These are phyloP conservation scores for Musca domestica DNA, from an alignment of 1,140 invertebrate species.

Conservation along the genomic window DNA sequence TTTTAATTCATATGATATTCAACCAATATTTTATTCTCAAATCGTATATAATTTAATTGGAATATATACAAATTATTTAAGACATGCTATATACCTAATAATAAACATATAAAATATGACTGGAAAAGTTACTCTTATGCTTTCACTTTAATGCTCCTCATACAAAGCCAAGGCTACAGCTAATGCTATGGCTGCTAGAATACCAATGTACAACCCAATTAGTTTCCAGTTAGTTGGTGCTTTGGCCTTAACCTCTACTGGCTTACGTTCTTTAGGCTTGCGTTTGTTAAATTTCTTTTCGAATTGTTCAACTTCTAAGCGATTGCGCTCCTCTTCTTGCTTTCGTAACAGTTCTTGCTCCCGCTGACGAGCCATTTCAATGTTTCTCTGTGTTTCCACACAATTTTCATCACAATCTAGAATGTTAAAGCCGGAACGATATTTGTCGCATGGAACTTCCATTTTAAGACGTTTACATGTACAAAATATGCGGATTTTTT, in stretches of 20 bases:
- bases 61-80: neutral
- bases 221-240: constrained; percentile 38
- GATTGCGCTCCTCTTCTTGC: constrained; percentile 65
- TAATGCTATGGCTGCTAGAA: constrained; percentile 29
- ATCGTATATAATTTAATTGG: neutral
- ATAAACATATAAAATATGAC: neutral
- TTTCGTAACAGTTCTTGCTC: constrained; percentile 59
- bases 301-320: constrained; percentile 69
- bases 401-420: constrained; percentile 67
- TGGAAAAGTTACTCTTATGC: too few relatives aligned
- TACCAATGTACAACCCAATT: constrained; percentile 31
- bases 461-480: constrained; percentile 68
- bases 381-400: constrained; percentile 56
- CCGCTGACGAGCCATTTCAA: constrained; percentile 57
- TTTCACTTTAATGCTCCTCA: constrained; percentile 35
- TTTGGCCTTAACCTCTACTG: constrained; percentile 31
- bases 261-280: constrained; percentile 56
- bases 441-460: constrained; percentile 69
- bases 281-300: constrained; percentile 68
- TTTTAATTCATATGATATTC: constrained; percentile 17
- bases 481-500: constrained; percentile 78
- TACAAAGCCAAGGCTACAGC: constrained; percentile 44
- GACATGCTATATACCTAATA: neutral
- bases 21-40: neutral
- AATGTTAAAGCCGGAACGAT: constrained; percentile 56